A percentile compares a stretch with the other conserved stretches of the same genome.
phyloP scores from a whole-genome alignment of 2,113 vertebrate species.

The Dascyllus trimaculatus region DNA sequence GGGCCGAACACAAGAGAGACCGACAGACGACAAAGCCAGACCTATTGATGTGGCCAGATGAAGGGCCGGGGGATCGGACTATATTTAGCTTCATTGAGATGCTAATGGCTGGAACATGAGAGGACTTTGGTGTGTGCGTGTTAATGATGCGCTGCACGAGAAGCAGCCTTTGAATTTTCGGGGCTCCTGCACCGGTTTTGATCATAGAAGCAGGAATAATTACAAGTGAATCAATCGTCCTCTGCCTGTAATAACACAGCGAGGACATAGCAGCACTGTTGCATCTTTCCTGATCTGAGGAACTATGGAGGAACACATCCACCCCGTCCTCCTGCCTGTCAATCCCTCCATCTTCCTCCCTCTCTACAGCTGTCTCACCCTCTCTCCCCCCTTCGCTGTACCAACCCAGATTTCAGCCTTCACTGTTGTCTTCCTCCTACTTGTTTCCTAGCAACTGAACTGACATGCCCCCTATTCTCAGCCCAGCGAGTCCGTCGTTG shows the following conservation, averaged over 20 bases:
- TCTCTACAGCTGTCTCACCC: neutral
- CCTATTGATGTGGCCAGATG: constrained; percentile 78
- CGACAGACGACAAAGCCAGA: constrained; percentile 60
- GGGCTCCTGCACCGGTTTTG: constrained; percentile 49
- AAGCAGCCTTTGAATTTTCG: constrained; percentile 38
- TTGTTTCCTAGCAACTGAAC: constrained; percentile 84
- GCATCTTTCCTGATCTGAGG: constrained; percentile 39
- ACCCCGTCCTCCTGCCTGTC: constrained; percentile 10
- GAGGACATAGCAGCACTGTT: constrained; percentile 56
- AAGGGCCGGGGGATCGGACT: constrained; percentile 69
- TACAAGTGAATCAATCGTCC: constrained; percentile 49
- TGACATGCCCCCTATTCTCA: constrained; percentile 76
- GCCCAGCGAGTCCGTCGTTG: constrained; percentile 62
- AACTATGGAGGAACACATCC: constrained; percentile 59
- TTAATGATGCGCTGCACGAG: constrained; percentile 12
- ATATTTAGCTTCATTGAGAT: constrained; percentile 83
- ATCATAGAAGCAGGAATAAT: constrained; percentile 60
- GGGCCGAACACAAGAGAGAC: constrained; percentile 40
- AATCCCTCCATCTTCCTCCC: neutral
- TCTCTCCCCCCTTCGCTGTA: constrained; percentile 21
- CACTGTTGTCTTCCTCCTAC: constrained; percentile 73
- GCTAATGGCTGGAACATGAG: constrained; percentile 79
- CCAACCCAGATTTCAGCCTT: constrained; percentile 72
- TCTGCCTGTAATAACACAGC: constrained; percentile 10
- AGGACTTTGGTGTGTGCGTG: constrained; percentile 42